A percentile compares a stretch with the other conserved stretches of the same genome.
Evolutionary conservation across 2,888 invertebrate species (phyloP).

Genomic region (Tipula unca): DNA sequence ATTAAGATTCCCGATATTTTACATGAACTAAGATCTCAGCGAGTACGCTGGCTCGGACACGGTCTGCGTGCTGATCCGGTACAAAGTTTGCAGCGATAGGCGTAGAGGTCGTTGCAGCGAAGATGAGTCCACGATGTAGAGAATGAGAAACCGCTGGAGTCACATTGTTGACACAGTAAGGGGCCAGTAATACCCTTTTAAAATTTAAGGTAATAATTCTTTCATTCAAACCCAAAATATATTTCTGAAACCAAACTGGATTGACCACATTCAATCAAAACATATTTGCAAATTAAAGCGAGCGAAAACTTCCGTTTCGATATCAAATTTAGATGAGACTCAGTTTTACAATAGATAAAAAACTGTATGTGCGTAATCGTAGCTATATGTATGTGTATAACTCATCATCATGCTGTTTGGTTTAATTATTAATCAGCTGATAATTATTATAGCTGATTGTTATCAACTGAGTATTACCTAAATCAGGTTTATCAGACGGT

Average conservation of each 20-base stretch:
- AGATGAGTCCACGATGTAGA: too few species aligned
- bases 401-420: background rate
- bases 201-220: background rate
- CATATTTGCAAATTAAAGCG: background rate
- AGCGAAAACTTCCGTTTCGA: background rate
- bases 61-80: too few species aligned
- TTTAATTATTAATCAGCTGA: background rate
- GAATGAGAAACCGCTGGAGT: too few species aligned
- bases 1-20: too few species aligned
- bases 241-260: background rate
- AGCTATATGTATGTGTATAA: background rate
- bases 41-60: too few species aligned
- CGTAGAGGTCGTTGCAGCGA: too few species aligned
- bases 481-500: background rate
- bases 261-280: background rate
- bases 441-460: background rate
- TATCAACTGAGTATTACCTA: background rate
- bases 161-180: too few species aligned
- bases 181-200: too few species aligned
- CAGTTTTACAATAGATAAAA: too few species aligned
- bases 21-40: too few species aligned
- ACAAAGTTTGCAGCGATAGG: too few species aligned
- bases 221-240: background rate
- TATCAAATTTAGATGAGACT: background rate
- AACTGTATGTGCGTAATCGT: too few species aligned